These are phyloP conservation scores for Diadegma fenestrale DNA, from an alignment of 2,888 invertebrate genomes.

Conservation along the genomic window DNA sequence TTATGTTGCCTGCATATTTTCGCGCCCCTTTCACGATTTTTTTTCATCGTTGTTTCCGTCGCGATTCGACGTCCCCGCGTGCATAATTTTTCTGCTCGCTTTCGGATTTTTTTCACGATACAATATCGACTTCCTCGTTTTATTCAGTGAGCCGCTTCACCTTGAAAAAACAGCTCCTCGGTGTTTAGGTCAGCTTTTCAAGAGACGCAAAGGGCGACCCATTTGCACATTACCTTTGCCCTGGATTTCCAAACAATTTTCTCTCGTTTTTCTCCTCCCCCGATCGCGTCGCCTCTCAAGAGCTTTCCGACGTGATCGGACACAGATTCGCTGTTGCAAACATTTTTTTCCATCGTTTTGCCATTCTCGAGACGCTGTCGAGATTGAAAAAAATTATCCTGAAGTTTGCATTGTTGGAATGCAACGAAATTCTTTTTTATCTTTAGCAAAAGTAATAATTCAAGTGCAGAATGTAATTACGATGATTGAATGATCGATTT, in stretches of 20 bases:
- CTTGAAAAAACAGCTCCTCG: neutral
- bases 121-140: conserved; percentile 20
- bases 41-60: neutral
- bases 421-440: no score
- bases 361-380: neutral
- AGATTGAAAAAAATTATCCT: neutral
- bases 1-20: neutral
- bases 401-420: no score
- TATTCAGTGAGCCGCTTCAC: conserved; percentile 2
- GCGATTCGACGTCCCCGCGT: neutral
- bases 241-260: conserved; percentile 33
- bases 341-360: neutral
- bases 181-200: neutral
- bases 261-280: neutral
- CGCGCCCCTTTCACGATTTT: neutral
- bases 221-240: neutral
- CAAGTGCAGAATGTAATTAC: no score
- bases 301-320: conserved; percentile 1
- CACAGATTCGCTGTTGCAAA: neutral
- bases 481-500: no score
- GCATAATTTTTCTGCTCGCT: neutral
- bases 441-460: no score
- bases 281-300: conserved; percentile 1
- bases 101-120: neutral
- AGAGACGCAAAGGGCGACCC: neutral